Base-by-base conservation (phyloP, 2,797 vertebrate genomes). In the Onychomys leucogaster region DNA sequence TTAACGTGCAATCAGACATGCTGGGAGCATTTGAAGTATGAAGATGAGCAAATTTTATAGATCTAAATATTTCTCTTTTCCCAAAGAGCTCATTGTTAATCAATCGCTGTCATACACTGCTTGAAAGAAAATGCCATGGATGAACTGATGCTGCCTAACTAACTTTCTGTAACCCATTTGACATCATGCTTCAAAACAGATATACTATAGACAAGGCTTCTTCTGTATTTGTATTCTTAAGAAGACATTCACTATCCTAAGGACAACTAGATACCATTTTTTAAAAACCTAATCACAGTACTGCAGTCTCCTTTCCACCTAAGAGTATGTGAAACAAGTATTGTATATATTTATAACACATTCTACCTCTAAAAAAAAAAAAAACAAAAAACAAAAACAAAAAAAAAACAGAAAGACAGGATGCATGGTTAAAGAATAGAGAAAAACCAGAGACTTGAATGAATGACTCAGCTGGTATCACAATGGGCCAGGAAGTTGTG, bases 41-140 rank as follows among this genome's bases (percentile, higher is more conserved):
- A 82, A 96, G 91, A 89, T 85, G 43, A 81, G 29, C 34, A 93
- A 90, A 81, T 91, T 29, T 29, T 88, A 19, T 49, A 84, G 80
- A 55, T 57, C 23, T 17, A 88, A 12, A 34, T 89, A 73, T 81
- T 29, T 69, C 76, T 81, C 55, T 82, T 86, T 93, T 59, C 34
- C 6, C 29, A 63, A 34, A 92, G 29, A 89, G 29, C 32, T 83
- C 5, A 29, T 75, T 77, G n/a, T 91, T 90, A 88, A 91, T 61
- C 52, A 67, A n/a, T 80, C 89, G 92, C 49, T 78, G n/a, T 14
- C 21, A 25, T 25, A 88, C 0, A 13, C n/a, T 75, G 16, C 2
- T 34, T 78, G 32, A 86, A 96, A 76, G 19, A 49, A 90, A 67
- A 29, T 76, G 90, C 78, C 21, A 34, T 1, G 67, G 41, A 29